Base-by-base conservation (phyloP, 1,140 invertebrate species). In the Orius laevigatus region DNA sequence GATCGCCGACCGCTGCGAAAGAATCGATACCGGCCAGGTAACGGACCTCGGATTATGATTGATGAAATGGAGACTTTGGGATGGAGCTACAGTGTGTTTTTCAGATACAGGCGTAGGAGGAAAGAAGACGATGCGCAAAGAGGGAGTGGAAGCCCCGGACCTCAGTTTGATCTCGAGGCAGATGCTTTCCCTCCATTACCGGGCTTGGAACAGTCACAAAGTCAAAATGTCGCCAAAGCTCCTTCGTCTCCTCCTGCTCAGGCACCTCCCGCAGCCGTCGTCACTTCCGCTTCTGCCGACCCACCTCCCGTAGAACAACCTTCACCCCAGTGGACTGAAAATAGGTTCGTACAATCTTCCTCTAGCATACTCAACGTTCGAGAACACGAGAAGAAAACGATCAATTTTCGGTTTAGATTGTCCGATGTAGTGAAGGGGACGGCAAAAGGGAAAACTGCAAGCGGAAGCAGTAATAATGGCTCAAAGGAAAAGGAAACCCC, bases 401-500 rank as follows among this genome's bases (percentile, higher is more conserved):
- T 25, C 25, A 25, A 11, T 48, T 20, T 19, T 41, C 15, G 2
- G 10, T 18, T 19, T 53, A 55, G 81, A 59, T 65, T 86, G 54
- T 77, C 84, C 3, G 84, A 87, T 63, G 81, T 87, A 31, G 83
- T 87, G 15, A 84, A 84, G 60, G 80, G 80, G 50, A 79, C 75
- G 31, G 75, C 73, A 15, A 79, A 78, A 58, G 57, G 16, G 15
- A 51, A 55, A 16, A 33, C 31, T 20, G 18, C 10, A 20, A 20
- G 16, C 53, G 55, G 34, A 53, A 59, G 33, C 57, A 57, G 47
- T 53, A 53, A 18, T 52, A 51, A 20, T 15, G 18, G 19, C 10
- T 19, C 40, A 25, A 25, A 25, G 25, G 25, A 25, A 25, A 39
- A 39, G 25, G 25, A 25, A 25, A 39, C 3, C 25, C 25, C 25